Evolutionary conservation across 2,797 vertebrate species (phyloP), one percentile per base, ranked within the genome.

Genomic region (Mormyrops attenuatus): DNA sequence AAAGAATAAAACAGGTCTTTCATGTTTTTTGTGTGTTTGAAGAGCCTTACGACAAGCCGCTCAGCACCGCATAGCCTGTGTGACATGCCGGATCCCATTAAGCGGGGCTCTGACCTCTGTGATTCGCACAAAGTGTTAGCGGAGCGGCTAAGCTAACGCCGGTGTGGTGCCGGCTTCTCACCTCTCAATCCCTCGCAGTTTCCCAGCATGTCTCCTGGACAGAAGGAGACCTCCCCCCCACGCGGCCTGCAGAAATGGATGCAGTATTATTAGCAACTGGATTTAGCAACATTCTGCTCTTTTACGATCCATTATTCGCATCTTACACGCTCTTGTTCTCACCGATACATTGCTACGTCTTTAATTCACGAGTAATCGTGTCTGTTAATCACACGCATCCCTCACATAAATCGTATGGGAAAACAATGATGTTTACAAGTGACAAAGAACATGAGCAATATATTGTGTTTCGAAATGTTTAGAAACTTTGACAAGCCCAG

Each of bases 191-290:
- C 95, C 94, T 3, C 88, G 91, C 55, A 96, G 92, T 91, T 97
- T 96, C 50, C 77, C 90, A 69, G 91, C 87, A 89, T 96, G 95
- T 60, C 93, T 95, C 89, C 93, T 93, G 44, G 96, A 96, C 89
- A 96, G 92, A 5, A 96, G 92, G 89, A 96, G 89, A 26, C 95
- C 93, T 34, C 95, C 95, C 11, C 96, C 95, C 95, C 96, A 96
- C 0, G 95, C 95, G 55, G 96, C 96, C 96, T 96, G 85, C 26
- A 57, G 0, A 86, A 55, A 26, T 9, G 66, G 30, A 73, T 6
- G 66, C 30, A 1, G 66, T 5, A 8, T 44, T 44, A 41, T 80
- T 44, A 44, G 38, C 38, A 3, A 20, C 6, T 8, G 73, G 38
- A 80, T 9, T 80, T 44, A 20, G 38, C 38, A 41, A 41, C 34